Evolutionary conservation across 2,888 invertebrate species (phyloP), one percentile per base, ranked within the genome.

Genomic region (Capitulum mitella): DNA sequence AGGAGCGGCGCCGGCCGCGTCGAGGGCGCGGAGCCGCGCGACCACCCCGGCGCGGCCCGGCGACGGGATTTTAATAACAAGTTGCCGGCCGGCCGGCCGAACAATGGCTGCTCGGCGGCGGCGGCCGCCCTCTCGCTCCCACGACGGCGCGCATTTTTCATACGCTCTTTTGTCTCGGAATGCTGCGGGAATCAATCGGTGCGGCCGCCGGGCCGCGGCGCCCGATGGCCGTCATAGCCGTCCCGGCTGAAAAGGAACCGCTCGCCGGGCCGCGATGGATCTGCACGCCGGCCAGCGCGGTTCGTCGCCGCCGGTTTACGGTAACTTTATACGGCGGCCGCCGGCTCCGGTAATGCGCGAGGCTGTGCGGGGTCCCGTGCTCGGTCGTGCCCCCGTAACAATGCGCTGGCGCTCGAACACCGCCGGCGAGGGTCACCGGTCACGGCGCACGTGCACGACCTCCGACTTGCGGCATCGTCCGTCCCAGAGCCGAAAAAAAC

Each of bases 31-130:
- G 29, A 40, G 40, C 26, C 22, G 8, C 12, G 37, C 37, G 70
- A 70, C 70, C 70, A 70, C 70, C 70, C 70, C 40, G 70, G 37
- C 70, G 22, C 26, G 64, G 22, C 16, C 37, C 29, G 40, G 37
- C 37, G 70, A 70, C 70, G 40, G 1, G 70, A 70, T 70, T 70
- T 70, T 70, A 70, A 70, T 70, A 70, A 70, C 70, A 37, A 70
- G 40, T 37, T 40, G 37, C 70, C 70, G 70, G 26, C 40, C 12
- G 70, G 14, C 37, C 22, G 26, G 16, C 37, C 8, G 64, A 34
- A 64, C 64, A 64, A 64, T 34, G 26, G 14, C 26, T 40, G 70
- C 34, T 16, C 34, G 3, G 19, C 5, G 19, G 51, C 51, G 34
- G 19, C 32, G 16, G 61, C 10, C 61, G 5, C 34, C 16, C 34